Conservation (phyloP, 92 coral and sea anemone genomes). For the Ricordea florida region DNA sequence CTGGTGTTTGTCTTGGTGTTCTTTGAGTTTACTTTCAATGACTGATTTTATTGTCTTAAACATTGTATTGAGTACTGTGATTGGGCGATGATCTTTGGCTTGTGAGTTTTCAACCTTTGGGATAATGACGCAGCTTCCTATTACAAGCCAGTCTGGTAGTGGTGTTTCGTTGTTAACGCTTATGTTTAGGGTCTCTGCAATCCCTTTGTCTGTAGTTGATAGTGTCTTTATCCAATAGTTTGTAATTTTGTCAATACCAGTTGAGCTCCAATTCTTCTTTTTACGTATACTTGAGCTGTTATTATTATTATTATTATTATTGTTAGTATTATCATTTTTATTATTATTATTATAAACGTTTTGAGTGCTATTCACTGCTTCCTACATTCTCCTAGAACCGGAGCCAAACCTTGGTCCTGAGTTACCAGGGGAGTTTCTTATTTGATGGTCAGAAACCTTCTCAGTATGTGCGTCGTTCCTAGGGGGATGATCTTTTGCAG, state of each 20-base stretch:
- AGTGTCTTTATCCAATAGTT: conserved; percentile 10
- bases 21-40: conserved; percentile 11
- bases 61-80: conserved; percentile 14
- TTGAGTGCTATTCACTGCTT: no score
- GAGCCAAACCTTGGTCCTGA: no score
- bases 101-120: background rate
- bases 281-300: conserved; percentile 8
- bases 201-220: conserved; percentile 8
- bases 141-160: conserved; percentile 27
- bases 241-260: conserved; percentile 14
- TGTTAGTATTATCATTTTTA: no score
- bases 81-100: conserved; percentile 31
- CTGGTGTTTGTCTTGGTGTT: conserved; percentile 14
- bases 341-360: no score
- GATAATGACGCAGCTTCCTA: conserved; percentile 28
- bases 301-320: background rate
- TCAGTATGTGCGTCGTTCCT: no score
- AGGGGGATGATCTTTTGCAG: no score
- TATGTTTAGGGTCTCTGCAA: background rate
- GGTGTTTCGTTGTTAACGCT: background rate
- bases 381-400: no score
- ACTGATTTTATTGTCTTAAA: conserved; percentile 40
- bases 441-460: no score
- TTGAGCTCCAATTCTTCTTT: conserved; percentile 10
- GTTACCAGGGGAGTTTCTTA: no score